Percentiles rank a stretch among this genome's conserved stretches.
These are phyloP conservation scores for Drosophila rellima DNA, from an alignment of 2,888 invertebrate species.

Conservation along the genomic window DNA sequence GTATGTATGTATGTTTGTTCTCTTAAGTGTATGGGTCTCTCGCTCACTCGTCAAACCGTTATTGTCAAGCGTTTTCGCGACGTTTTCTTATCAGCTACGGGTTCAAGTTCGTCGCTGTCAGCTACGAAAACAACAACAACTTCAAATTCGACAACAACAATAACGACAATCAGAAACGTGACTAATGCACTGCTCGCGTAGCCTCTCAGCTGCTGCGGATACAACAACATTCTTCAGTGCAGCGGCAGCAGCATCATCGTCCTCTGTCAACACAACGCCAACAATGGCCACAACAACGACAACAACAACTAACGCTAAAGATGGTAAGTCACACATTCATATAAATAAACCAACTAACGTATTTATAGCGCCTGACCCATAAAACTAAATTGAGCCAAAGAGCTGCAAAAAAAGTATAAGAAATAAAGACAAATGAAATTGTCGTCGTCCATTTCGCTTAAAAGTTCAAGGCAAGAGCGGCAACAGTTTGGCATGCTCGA, in stretches of 20 bases:
- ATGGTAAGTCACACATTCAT: constrained; percentile 88
- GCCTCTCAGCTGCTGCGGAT: constrained; percentile 90
- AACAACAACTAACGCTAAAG: constrained; percentile 88
- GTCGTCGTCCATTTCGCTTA: constrained; percentile 1
- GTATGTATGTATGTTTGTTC: constrained; percentile 9
- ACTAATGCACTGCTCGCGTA: constrained; percentile 91
- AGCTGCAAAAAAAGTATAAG: constrained; percentile 7
- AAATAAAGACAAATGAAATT: constrained; percentile 26
- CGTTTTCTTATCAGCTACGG: constrained; percentile 52
- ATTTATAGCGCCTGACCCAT: constrained; percentile 32
- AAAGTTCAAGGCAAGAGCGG: constrained; percentile 27
- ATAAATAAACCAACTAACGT: constrained; percentile 1
- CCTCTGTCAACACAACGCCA: constrained; percentile 75
- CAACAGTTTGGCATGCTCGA: constrained; percentile 12
- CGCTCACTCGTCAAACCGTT: constrained; percentile 9
- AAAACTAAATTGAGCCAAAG: constrained; percentile 25
- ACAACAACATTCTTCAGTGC: constrained; percentile 86
- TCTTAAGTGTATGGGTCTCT: constrained; percentile 13
- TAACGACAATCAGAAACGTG: constrained; percentile 61
- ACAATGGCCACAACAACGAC: constrained; percentile 76
- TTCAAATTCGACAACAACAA: constrained; percentile 22
- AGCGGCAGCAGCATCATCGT: constrained; percentile 65
- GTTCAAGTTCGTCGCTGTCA: constrained; percentile 52
- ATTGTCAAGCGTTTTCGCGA: constrained; percentile 52
- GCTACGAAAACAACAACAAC: constrained; percentile 14